Percentiles rank a stretch among this genome's conserved stretches.
Conservation (phyloP, 1,140 invertebrate genomes). For the Solen grandis region DNA sequence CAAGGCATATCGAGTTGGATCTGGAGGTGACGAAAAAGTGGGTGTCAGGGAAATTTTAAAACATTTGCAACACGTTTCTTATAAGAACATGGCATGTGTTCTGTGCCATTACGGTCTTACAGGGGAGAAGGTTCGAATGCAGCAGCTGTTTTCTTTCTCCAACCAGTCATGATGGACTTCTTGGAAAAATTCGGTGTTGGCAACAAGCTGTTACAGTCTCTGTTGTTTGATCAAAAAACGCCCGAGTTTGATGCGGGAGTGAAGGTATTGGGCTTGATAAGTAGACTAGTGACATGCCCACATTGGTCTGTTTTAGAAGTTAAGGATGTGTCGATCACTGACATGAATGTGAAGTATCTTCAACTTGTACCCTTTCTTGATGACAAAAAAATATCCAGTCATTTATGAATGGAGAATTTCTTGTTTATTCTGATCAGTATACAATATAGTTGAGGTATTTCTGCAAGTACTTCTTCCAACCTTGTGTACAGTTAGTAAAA, state of each 20-base stretch:
- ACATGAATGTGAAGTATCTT: constrained; percentile 52
- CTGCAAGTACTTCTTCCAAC: background rate
- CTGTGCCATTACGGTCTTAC: constrained; percentile 20
- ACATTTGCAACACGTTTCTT: constrained; percentile 30
- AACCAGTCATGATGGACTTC: constrained; percentile 22
- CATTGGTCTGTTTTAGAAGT: constrained; percentile 29
- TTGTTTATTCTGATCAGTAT: background rate
- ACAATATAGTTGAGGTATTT: background rate
- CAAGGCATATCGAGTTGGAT: constrained; percentile 33
- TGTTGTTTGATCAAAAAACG: constrained; percentile 38
- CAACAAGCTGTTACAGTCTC: constrained; percentile 21
- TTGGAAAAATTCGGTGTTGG: constrained; percentile 15
- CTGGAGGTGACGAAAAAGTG: constrained; percentile 28
- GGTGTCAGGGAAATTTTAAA: constrained; percentile 25
- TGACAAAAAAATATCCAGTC: background rate
- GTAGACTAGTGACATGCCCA: constrained; percentile 8
- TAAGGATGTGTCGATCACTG: constrained; percentile 33
- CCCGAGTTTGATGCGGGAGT: constrained; percentile 16
- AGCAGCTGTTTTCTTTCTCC: constrained; percentile 27
- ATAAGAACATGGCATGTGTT: background rate
- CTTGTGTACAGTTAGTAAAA: background rate
- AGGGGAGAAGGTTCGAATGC: constrained; percentile 12
- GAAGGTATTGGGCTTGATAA: constrained; percentile 24
- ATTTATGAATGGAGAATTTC: background rate
- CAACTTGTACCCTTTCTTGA: constrained; percentile 22